Evolutionary conservation across 2,797 vertebrate species (phyloP).

Genomic region (Dendrocincla fuliginosa): DNA sequence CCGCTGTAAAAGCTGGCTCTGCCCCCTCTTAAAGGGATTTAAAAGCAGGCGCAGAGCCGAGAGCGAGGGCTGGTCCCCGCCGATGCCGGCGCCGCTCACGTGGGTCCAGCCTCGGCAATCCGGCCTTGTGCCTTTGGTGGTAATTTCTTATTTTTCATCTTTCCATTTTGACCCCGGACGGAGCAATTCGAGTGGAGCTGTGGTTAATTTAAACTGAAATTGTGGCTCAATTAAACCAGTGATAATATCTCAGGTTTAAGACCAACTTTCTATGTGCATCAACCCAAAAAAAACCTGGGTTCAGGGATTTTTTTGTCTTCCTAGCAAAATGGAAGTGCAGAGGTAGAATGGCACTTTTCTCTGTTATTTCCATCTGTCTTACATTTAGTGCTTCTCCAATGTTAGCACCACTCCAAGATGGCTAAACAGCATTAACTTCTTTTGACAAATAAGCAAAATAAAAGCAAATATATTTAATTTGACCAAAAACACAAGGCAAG

Average conservation of each 20-base stretch:
- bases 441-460: background rate
- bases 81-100: accelerated
- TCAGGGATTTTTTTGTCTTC: background rate
- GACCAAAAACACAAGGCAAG: background rate
- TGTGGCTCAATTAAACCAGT: background rate
- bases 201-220: background rate
- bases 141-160: slow-evolving; percentile 37
- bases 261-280: background rate
- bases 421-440: background rate
- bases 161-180: background rate
- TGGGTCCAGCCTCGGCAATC: background rate
- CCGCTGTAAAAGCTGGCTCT: background rate
- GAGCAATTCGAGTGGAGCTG: background rate
- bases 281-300: accelerated
- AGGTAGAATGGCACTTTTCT: background rate
- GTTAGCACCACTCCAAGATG: background rate
- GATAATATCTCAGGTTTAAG: background rate
- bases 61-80: background rate
- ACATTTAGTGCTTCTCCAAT: background rate
- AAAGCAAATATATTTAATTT: background rate
- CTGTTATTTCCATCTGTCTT: background rate
- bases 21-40: background rate
- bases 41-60: background rate
- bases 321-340: background rate
- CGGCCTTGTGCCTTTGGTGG: background rate